A percentile compares a stretch with the other conserved stretches of the same genome.
These are phyloP conservation scores for Hirtodrosophila cameraria DNA, from an alignment of 2,888 invertebrate species.

Conservation along the genomic window DNA sequence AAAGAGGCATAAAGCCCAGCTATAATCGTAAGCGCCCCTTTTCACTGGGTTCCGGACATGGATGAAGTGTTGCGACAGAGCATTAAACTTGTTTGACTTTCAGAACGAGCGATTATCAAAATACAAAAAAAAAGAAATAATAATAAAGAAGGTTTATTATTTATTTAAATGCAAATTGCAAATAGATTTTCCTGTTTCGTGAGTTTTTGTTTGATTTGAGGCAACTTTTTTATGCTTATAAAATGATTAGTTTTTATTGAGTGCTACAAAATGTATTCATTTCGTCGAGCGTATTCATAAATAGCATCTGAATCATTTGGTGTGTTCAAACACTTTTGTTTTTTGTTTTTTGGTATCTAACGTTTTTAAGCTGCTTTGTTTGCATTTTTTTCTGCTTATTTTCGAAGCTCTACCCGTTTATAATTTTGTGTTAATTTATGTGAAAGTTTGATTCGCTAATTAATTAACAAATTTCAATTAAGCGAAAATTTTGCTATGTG, in stretches of 20 bases:
- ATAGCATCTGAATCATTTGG: constrained; percentile 56
- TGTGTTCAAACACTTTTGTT: constrained; percentile 59
- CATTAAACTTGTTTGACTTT: constrained; percentile 64
- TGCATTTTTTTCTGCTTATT: constrained; percentile 7
- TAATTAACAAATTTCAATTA: constrained; percentile 47
- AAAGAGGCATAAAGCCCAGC: constrained; percentile 30
- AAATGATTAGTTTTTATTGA: constrained; percentile 34
- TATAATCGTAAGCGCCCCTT: constrained; percentile 64
- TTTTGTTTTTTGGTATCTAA: too few relatives aligned
- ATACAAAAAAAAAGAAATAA: constrained; percentile 29
- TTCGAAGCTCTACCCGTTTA: constrained; percentile 59
- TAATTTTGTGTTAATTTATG: constrained; percentile 66
- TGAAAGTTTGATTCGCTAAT: constrained; percentile 57
- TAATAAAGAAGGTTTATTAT: constrained; percentile 47
- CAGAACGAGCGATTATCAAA: constrained; percentile 39
- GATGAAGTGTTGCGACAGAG: constrained; percentile 42
- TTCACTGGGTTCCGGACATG: constrained; percentile 47
- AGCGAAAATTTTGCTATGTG: constrained; percentile 7
- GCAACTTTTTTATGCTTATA: constrained; percentile 14
- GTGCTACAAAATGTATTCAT: constrained; percentile 43
- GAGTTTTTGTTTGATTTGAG: constrained; percentile 20
- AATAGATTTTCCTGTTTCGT: constrained; percentile 59
- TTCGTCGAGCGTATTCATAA: constrained; percentile 47
- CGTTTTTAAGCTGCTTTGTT: constrained; percentile 13
- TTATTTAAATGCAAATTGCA: constrained; percentile 66